Evolutionary conservation across 2,797 vertebrate genomes (phyloP), one percentile per base, ranked within the genome.

Genomic region (Microcaecilia unicolor): DNA sequence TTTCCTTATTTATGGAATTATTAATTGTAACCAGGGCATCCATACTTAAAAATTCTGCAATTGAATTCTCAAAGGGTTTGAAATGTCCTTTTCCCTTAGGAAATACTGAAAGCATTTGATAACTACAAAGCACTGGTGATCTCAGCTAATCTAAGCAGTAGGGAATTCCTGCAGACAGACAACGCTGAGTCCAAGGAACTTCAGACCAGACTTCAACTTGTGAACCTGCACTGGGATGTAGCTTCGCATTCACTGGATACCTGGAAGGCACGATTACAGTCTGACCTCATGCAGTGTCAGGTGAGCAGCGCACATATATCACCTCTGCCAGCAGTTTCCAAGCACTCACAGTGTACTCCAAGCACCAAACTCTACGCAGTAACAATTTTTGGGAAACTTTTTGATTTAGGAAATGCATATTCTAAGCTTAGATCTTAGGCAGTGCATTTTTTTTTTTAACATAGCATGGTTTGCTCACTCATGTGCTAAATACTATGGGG

Each of bases 81-180:
- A 34, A 51, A 15, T 53, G 9, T n/a, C 22, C 10, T 49, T 30
- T 21, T n/a, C 24, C 26, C n/a, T 7, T 31, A 97, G 95, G 89
- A 91, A 30, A 76, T 82, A 58, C 64, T 91, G 52, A 89, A 76
- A 47, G 78, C 65, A 5, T 92, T 93, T 63, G 81, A 84, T 41
- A 72, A 78, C 64, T 86, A 88, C 73, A 94, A 95, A 64, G 70
- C 85, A 11, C 63, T 86, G 33, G 68, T 93, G 76, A 86, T 84
- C 56, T 89, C 89, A 0, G 34, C 85, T 37, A 93, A 87, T 49
- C 61, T 85, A 59, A 84, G 64, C 50, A 76, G 81, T 34, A 78
- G 74, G 17, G 80, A 80, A 31, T 77, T 89, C 60, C 83, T 81
- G 57, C 60, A 61, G 0, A 53, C 43, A 0, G 78, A 85, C 20